Evolutionary conservation across 2,113 vertebrate species (phyloP), one percentile per base, ranked within the genome.

Genomic region (Esox niger): DNA sequence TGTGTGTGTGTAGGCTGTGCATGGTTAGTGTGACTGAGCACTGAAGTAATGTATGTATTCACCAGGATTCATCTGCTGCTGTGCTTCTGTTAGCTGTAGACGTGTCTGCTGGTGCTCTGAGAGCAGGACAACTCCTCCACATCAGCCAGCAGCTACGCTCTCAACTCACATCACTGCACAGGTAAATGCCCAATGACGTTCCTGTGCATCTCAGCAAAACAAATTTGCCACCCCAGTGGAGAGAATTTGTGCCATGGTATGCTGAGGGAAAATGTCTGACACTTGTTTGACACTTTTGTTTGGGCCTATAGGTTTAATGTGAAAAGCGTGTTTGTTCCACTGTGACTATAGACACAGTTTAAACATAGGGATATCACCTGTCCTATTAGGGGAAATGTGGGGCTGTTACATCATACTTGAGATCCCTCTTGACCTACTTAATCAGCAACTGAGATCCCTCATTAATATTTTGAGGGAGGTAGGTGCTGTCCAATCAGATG

Each of bases 81-180:
- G 89, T 81, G 0, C 80, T 93, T 73, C 80, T 93, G 21, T 65
- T 93, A 9, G 90, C 91, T 20, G 67, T 93, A 27, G 91, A 93
- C 32, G 90, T 93, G 9, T 92, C 90, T 1, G 55, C 76, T 1
- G 59, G 79, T 13, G 88, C 92, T 0, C 78, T 92, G 54, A 80
- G 79, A 82, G 84, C 81, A 55, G 90, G 91, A 47, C 80, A 91
- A 52, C 64, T 93, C 71, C 83, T 86, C 29, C 87, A 87, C 1
- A 73, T 89, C 43, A 88, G 86, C 6, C 82, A 83, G 49, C 83
- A 92, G 62, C 78, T 93, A 26, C 85, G 76, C 55, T 20, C 66
- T 10, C 57, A 91, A 27, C 81, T 93, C 4, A 26, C 27, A 11
- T 82, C 76, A 43, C 62, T 91, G 58, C 73, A 73, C 20, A 78